Base-by-base conservation (phyloP, 2,797 vertebrate species). In the Novumbra hubbsi region DNA sequence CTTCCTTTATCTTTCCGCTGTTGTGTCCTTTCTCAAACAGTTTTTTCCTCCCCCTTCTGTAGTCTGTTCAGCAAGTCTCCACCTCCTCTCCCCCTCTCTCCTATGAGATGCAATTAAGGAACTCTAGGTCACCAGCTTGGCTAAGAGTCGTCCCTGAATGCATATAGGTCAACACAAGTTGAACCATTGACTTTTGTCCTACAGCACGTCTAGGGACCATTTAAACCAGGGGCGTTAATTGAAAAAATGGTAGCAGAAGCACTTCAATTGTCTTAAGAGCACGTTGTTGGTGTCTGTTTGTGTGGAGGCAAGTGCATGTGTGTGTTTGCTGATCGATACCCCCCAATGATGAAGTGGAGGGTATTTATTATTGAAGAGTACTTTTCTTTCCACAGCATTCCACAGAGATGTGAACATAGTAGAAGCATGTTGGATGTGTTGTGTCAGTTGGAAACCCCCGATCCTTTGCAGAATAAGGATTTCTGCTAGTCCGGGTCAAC, bases 41-140 rank as follows among this genome's bases (percentile, higher is more conserved):
- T 55, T 21, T 55, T 21, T 12, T 68, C 76, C 73, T 63, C 48
- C 27, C 30, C 30, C 45, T 66, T 66, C 38, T 21, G 21, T 52
- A 5, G n/a, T 21, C 72, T 66, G 3, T 52, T 0, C 45, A 28
- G n/a, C 27, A 57, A 12, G 28, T 30, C 11, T 24, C 55, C 12
- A 1, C 27, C 68, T 27, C 48, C 30, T 63, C 55, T 9, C 27
- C 57, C 68, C 49, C 72, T 21, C 68, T 66, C 1, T 83, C 87
- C 79, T 89, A 52, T 71, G 87, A 85, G 90, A 81, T 78, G 76
- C 85, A 85, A 83, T 91, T 90, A 89, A 81, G 84, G 81, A 85
- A 81, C 81, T 83, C 68, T 72, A 83, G 90, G 84, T 88, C 82
- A 82, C 32, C 14, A 5, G 24, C 50, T 85, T 66, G 71, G 68